Evolutionary conservation across 2,888 invertebrate species (phyloP), one percentile per base, ranked within the genome.

Genomic region (Spatulosminthurus flaviceps): DNA sequence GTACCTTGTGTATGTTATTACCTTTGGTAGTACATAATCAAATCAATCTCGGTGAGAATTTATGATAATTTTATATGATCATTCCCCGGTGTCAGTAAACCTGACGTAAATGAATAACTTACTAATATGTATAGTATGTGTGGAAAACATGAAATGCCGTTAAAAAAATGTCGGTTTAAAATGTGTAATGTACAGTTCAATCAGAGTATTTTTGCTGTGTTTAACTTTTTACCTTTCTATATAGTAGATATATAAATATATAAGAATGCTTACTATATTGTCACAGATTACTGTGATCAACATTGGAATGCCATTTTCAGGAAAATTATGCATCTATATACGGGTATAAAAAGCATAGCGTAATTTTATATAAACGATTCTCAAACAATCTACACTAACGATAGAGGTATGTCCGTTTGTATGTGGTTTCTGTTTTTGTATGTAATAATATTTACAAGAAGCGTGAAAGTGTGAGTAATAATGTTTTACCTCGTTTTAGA

Each of bases 21-120:
- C n/a, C n/a, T n/a, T n/a, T n/a, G n/a, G 64, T 64, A 70, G 41
- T 21, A 19, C 41, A 21, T 70, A 70, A 70, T 70, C 70, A 29
- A 70, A 70, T 70, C 41, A 70, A 70, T 70, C 70, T 70, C 70
- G 70, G 70, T 70, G 70, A 70, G 41, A 70, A 70, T 70, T 41
- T 29, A 70, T 51, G 51, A n/a, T 51, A 51, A 51, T 51, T 51
- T 16, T 21, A 70, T 21, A n/a, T 41, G 70, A 70, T 41, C 4
- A 11, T 21, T 21, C 21, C 26, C 64, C 64, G 64, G 64, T 64
- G 64, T 64, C 51, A 51, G 51, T 24, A 64, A 64, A 11, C 22
- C 64, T 64, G 64, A 26, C 24, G 2, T 64, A 21, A 13, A 61
- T n/a, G 7, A 61, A 13, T 61, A n/a, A n/a, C n/a, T n/a, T n/a